Base-by-base conservation (phyloP, 2,888 invertebrate genomes). In the Drosophila emarginata region DNA sequence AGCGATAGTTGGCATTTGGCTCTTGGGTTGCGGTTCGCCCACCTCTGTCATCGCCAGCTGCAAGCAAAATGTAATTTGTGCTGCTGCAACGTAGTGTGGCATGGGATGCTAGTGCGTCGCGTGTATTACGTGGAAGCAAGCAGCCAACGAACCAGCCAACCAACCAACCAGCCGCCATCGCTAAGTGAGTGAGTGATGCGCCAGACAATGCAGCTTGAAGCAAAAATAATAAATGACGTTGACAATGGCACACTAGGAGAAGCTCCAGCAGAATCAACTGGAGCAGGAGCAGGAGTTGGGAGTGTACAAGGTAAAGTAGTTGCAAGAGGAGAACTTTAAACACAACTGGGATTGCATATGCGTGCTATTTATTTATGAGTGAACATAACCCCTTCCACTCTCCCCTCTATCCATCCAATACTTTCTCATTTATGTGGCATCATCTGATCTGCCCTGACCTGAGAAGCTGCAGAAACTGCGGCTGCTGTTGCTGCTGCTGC, bases 281-380 rank as follows among this genome's bases (percentile, higher is more conserved):
- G 28, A 14, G 54, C 32, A 21, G 28, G 61, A 21, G 56, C 12
- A 63, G 23, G 63, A 32, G 32, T 7, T 14, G 39, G 6, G 14
- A 37, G 5, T 2, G 14, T n/a, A n/a, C 28, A 15, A 52, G 70
- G 54, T 57, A 53, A 61, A 23, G 64, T 73, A 80, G 59, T 65
- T 66, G 53, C 62, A 70, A 45, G 37, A 59, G 57, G 52, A 74
- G 45, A 45, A 45, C 45, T 45, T 45, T 45, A 45, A 45, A 5
- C 21, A 45, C 45, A 45, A 45, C 45, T 45, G 45, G 45, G 45
- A 45, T 79, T 73, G 80, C 79, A 76, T 74, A 79, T 82, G 80
- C 76, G 72, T 85, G 86, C 75, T 80, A 86, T 84, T 88, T 88
- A 84, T 88, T 88, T 87, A 88, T 88, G 88, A 86, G 80, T 86